Evolutionary conservation across 1,140 invertebrate species (phyloP), one percentile per base, ranked within the genome.

Genomic region (Formica selysi): DNA sequence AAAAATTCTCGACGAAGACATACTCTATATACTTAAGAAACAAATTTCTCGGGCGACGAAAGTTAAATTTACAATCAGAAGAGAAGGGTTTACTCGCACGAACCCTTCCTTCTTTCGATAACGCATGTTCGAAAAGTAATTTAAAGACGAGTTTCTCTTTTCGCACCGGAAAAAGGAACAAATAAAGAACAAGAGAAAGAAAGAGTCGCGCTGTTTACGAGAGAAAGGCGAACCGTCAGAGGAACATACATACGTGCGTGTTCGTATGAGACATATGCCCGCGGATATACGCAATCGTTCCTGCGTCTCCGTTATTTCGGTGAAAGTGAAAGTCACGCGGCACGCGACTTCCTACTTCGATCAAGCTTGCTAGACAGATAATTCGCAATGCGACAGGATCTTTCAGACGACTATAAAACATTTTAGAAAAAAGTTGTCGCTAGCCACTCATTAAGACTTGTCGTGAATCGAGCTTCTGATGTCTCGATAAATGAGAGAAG

Each of bases 281-380:
- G 61, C 80, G 71, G 74, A 80, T 61, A 54, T 76, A 80, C 36
- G 54, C 51, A 71, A 86, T 89, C 76, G 59, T 80, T 76, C 32
- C 76, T 85, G 79, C 92, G 93, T 91, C 91, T 91, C 89, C 91
- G 89, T 93, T 93, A 92, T 93, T 94, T 93, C 86, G 90, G 91
- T 91, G 92, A 94, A 94, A 94, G 93, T 93, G 93, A 94, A 94
- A 94, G 93, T 92, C 90, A 91, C 89, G 87, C 85, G 81, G 81
- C 89, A 73, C 51, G 78, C 85, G 68, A 89, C 89, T 90, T 90
- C 87, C 89, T 87, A 89, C 81, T 90, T 32, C 65, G 86, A 90
- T 87, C 89, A 59, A 73, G 78, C 68, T 51, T 41, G 83, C 71
- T 79, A 80, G 83, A 76, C 74, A 41, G 71, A 76, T 83, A 83